phyloP scores from a whole-genome alignment of 2,113 vertebrate genomes.

The Sylvia atricapilla region DNA sequence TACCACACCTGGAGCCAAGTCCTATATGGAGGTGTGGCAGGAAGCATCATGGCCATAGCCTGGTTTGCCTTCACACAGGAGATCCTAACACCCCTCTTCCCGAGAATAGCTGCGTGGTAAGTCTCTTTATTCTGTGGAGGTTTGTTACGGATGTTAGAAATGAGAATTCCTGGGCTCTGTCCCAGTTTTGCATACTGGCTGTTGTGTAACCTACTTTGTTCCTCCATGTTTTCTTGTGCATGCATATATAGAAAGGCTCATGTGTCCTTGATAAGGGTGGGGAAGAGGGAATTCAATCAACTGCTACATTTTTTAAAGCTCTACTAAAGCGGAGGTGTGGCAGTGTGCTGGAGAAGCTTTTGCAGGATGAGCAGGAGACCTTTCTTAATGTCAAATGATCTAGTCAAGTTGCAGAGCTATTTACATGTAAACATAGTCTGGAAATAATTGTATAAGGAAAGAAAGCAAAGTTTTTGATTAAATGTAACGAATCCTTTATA shows the following conservation, averaged over 20 bases:
- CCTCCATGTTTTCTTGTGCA: neutral
- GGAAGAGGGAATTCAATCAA: neutral
- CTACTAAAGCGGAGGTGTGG: neutral
- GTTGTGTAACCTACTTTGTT: neutral
- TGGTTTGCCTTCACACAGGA: constrained; percentile 98
- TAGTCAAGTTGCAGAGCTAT: neutral
- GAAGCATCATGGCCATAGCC: constrained; percentile 84
- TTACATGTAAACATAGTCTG: neutral
- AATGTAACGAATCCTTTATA: neutral
- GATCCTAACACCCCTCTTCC: constrained; percentile 94
- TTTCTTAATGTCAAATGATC: neutral
- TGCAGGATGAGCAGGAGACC: neutral
- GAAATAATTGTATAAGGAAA: neutral
- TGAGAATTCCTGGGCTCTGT: neutral
- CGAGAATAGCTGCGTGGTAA: constrained; percentile 98
- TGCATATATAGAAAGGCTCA: neutral
- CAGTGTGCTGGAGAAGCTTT: neutral
- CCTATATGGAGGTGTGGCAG: constrained; percentile 88
- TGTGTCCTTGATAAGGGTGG: neutral
- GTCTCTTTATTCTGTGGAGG: neutral
- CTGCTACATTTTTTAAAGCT: neutral
- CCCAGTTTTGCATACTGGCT: neutral
- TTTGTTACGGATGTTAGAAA: neutral
- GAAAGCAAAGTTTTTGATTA: neutral
- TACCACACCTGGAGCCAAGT: constrained; percentile 99